Conservation (phyloP, 2,113 vertebrate genomes). For the Nerophis lumbriciformis region DNA sequence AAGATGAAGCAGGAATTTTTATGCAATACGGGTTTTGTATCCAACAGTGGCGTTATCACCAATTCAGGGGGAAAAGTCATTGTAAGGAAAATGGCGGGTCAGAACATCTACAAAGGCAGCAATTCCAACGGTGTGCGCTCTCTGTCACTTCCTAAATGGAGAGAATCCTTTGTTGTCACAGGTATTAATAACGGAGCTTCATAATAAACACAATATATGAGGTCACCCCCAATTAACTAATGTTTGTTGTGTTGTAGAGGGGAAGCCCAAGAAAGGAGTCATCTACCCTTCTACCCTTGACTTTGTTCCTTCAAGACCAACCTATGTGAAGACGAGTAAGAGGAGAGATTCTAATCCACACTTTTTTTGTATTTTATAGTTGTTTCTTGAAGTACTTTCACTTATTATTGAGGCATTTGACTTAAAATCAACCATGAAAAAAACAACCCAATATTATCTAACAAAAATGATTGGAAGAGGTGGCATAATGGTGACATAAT, state of each 20-base stretch:
- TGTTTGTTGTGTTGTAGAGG: conserved; percentile 70
- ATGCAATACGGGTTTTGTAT: conserved; percentile 3
- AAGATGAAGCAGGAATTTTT: background rate
- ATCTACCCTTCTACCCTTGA: conserved; percentile 86
- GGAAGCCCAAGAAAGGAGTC: conserved; percentile 87
- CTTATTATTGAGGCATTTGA: too few relatives aligned
- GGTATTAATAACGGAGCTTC: conserved; percentile 64
- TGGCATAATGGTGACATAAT: too few relatives aligned
- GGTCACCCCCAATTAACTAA: background rate
- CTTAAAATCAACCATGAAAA: too few relatives aligned
- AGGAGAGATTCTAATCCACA: conserved; percentile 2
- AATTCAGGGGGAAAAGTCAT: conserved; percentile 90
- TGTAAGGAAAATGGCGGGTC: conserved; percentile 88
- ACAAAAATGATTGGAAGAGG: too few relatives aligned
- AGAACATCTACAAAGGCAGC: conserved; percentile 84
- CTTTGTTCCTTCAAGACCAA: conserved; percentile 76
- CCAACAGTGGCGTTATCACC: conserved; percentile 81
- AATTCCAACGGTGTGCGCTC: conserved; percentile 84
- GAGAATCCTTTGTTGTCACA: conserved; percentile 88
- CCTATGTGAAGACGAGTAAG: conserved; percentile 80
- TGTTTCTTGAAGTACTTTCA: too few relatives aligned
- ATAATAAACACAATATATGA: too few relatives aligned
- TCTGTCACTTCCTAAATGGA: conserved; percentile 86
- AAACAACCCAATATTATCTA: too few relatives aligned
- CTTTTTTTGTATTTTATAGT: background rate